phyloP scores from a whole-genome alignment of 2,888 invertebrate genomes.

The Dryadula phaetusa region DNA sequence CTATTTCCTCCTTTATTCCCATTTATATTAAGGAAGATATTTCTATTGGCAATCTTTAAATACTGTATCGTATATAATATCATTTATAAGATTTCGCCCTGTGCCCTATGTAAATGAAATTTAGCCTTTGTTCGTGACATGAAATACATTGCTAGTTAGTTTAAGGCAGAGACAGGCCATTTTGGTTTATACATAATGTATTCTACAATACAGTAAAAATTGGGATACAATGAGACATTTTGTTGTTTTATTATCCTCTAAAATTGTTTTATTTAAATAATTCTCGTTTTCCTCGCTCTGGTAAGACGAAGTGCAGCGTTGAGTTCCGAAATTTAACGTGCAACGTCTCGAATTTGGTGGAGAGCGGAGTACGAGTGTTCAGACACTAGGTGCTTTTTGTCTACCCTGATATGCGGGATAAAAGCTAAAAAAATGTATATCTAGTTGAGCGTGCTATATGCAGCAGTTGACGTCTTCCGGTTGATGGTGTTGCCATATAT shows the following conservation, averaged over 20 bases:
- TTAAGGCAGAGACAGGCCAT: slow-evolving; percentile 7
- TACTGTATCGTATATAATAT: slow-evolving; percentile 12
- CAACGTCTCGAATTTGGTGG: too few species aligned
- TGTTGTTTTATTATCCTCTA: background rate
- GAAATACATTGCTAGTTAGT: slow-evolving; percentile 33
- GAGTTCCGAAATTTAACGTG: too few species aligned
- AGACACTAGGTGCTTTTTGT: background rate
- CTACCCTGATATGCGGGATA: background rate
- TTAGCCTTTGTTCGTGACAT: slow-evolving; percentile 30
- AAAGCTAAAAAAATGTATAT: too few species aligned
- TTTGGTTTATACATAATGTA: slow-evolving; percentile 25
- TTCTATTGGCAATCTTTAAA: background rate
- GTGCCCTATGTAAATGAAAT: slow-evolving; percentile 33
- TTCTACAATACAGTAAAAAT: slow-evolving; percentile 1
- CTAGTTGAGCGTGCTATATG: too few species aligned
- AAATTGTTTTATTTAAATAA: background rate
- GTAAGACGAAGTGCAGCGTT: too few species aligned
- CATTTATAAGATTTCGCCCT: slow-evolving; percentile 2
- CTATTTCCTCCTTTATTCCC: background rate
- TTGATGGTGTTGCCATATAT: too few species aligned
- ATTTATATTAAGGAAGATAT: background rate
- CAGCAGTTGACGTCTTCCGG: too few species aligned
- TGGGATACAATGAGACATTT: background rate
- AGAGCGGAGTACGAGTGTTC: background rate
- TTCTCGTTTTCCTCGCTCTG: too few species aligned